Evolutionary conservation across 2,113 vertebrate species (phyloP).

Genomic region (Orthonyx spaldingii): DNA sequence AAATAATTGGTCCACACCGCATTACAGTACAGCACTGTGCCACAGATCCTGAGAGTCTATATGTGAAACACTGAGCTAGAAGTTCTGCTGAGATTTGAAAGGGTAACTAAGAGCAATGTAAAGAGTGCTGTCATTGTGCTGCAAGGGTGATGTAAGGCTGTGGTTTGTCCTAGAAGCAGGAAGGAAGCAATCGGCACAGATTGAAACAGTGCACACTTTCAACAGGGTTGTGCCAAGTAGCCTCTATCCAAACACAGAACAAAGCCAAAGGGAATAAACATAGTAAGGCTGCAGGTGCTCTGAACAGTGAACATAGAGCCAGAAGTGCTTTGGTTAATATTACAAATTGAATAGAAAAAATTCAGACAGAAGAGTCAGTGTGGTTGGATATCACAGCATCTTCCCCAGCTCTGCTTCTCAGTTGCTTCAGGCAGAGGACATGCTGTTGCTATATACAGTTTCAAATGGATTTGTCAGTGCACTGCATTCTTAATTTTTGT

Average conservation of each 20-base stretch:
- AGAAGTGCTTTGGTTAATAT: not conserved
- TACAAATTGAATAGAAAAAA: not conserved
- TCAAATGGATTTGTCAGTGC: not conserved
- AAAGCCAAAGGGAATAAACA: not conserved
- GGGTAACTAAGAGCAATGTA: not conserved
- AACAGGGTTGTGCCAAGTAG: not conserved
- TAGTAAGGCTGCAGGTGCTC: not conserved
- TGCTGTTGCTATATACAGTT: not conserved
- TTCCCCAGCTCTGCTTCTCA: not conserved
- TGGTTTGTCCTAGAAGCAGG: not conserved
- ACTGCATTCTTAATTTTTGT: not conserved
- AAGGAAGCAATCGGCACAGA: not conserved
- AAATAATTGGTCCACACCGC: not conserved
- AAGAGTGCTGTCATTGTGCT: not conserved
- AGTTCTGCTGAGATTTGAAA: not conserved
- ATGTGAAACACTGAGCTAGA: not conserved
- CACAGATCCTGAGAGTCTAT: not conserved
- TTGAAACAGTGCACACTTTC: not conserved
- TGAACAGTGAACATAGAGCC: not conserved
- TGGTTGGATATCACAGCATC: not conserved
- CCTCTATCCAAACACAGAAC: not conserved
- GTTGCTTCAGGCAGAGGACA: not conserved
- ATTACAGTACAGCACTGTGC: not conserved
- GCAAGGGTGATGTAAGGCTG: not conserved
- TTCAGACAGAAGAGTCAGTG: not conserved